Conservation (phyloP, 35 echinoderm and acorn worm genomes). For the Apostichopus japonicus region DNA sequence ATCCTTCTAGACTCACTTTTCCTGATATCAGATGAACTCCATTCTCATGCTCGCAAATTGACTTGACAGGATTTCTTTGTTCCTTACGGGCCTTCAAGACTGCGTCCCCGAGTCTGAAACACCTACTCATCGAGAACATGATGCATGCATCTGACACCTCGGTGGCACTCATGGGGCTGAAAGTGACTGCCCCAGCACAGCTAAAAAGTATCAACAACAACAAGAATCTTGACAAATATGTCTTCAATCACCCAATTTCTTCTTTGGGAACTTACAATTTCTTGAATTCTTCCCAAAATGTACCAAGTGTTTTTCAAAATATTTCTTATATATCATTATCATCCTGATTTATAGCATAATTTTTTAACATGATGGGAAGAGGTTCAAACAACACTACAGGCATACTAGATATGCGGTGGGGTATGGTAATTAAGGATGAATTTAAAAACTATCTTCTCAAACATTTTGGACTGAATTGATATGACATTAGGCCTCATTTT, state of each 20-base stretch:
- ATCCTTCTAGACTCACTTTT: constrained; percentile 61
- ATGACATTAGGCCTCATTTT: too few species aligned
- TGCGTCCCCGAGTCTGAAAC: constrained; percentile 69
- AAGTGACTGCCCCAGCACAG: constrained; percentile 52
- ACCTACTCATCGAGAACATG: constrained; percentile 75
- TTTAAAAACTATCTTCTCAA: too few species aligned
- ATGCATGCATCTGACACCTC: constrained; percentile 50
- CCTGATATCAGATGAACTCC: constrained; percentile 75
- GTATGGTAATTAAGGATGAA: too few species aligned
- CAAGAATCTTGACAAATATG: background rate
- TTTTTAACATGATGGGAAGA: too few species aligned
- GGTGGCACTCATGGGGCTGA: constrained; percentile 49
- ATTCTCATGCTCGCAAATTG: constrained; percentile 64
- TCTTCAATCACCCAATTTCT: background rate
- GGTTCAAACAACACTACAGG: too few species aligned
- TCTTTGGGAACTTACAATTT: background rate
- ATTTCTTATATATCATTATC: background rate
- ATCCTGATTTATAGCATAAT: too few species aligned
- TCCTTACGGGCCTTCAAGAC: constrained; percentile 61
- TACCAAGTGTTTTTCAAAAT: background rate
- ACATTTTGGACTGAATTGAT: too few species aligned
- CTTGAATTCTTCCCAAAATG: background rate
- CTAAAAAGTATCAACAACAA: constrained; percentile 30
- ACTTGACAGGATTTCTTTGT: constrained; percentile 55
- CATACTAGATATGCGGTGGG: too few species aligned